Base-by-base conservation (phyloP, 2,888 invertebrate species). In the Colletes collaris region DNA sequence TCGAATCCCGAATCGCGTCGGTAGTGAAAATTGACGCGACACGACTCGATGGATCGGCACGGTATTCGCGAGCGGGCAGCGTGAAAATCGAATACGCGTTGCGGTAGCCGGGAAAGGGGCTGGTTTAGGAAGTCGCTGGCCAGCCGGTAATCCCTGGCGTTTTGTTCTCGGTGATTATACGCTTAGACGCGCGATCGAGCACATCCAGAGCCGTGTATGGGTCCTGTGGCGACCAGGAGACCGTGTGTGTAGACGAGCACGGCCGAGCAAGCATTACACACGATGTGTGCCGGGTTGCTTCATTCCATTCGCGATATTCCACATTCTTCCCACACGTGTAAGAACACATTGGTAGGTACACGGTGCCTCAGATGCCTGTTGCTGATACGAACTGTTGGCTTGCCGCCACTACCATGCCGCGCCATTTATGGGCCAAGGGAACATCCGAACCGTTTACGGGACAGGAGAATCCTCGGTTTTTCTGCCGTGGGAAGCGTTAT, bases 311-410 rank as follows among this genome's bases (percentile, higher is more conserved):
- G 89, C 89, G 90, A 91, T 91, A 91, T 91, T 91, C 91, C 90
- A 91, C 92, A 92, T 92, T 92, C 92, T 92, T 92, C 92, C 91
- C 91, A 91, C 91, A 92, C 92, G 91, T 91, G 89, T 89, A 88
- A 89, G 88, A 87, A 89, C 90, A 89, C 89, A 90, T 87, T 85
- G 85, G 88, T 87, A 85, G 87, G 85, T 88, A 88, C 88, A 89
- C 88, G 83, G 86, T 83, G 86, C 85, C 83, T 87, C 80, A 86
- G 90, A 92, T 91, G 90, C 88, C 86, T 89, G 86, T 86, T 86
- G 87, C 89, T 88, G 92, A 91, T 92, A 91, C 88, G 70, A 76
- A 69, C 77, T 65, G 75, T 72, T 63, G 69, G 76, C 53, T 79
- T 71, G 73, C 81, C 81, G 83, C 81, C 86, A 84, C 84, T 83